Conservation (phyloP, 2,113 vertebrate species). For the Triplophysa dalaica region DNA sequence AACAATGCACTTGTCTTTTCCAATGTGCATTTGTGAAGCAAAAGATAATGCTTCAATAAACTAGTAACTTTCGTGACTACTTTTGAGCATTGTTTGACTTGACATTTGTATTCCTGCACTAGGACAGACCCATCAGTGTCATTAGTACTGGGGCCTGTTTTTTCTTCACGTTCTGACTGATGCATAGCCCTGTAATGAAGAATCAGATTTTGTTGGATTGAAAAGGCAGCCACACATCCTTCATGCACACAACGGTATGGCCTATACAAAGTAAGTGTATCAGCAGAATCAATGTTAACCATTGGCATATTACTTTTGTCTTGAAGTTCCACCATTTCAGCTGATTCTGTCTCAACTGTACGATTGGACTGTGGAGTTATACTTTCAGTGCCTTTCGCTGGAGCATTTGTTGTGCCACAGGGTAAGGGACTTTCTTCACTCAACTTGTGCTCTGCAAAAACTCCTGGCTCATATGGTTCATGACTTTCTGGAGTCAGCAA, state of each 20-base stretch:
- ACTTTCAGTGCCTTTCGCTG: slow-evolving; percentile 54
- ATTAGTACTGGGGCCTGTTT: slow-evolving; percentile 55
- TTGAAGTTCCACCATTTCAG: slow-evolving; percentile 57
- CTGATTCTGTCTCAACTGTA: slow-evolving; percentile 67
- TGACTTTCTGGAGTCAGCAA: not conserved
- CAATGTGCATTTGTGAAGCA: slow-evolving; percentile 93
- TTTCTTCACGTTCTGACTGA: slow-evolving; percentile 84
- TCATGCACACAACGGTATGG: slow-evolving; percentile 96
- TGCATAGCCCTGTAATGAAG: slow-evolving; percentile 97
- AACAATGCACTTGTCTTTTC: slow-evolving; percentile 91
- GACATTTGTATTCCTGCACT: slow-evolving; percentile 91
- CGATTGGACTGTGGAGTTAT: slow-evolving; percentile 55
- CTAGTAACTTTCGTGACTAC: slow-evolving; percentile 92
- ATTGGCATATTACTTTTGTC: slow-evolving; percentile 72
- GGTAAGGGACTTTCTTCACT: slow-evolving; percentile 3
- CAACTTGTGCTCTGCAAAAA: slow-evolving; percentile 18
- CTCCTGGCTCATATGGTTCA: not conserved
- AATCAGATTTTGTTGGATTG: slow-evolving; percentile 95
- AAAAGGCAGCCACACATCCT: slow-evolving; percentile 94
- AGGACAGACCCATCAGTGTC: slow-evolving; percentile 57
- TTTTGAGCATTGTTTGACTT: slow-evolving; percentile 92
- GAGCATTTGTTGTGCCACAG: slow-evolving; percentile 3
- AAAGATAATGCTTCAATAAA: slow-evolving; percentile 94
- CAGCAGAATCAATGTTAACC: slow-evolving; percentile 60
- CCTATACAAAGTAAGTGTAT: slow-evolving; percentile 84